These are phyloP conservation scores for Rattus rattus DNA, from an alignment of 2,113 vertebrate genomes.

Conservation along the genomic window DNA sequence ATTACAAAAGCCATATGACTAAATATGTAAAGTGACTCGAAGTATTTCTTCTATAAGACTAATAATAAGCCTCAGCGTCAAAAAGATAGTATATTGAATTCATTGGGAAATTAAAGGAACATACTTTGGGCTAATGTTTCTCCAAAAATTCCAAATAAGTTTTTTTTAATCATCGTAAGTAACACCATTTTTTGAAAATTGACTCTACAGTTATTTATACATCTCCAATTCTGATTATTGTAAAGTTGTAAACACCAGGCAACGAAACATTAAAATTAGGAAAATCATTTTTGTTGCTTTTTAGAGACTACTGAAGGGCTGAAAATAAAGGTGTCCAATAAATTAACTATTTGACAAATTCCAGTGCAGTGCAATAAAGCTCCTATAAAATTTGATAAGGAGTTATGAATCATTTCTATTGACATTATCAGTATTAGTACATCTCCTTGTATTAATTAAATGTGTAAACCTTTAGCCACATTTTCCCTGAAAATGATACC, in stretches of 20 bases:
- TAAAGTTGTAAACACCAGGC: not conserved
- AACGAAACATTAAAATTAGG: not conserved
- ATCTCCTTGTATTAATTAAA: not conserved
- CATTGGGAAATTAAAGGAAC: not conserved
- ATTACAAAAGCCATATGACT: not conserved
- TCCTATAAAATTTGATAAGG: not conserved
- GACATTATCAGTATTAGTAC: not conserved
- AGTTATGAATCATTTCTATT: not conserved
- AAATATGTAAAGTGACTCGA: not conserved
- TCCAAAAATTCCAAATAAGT: not conserved
- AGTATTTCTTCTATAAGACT: not conserved
- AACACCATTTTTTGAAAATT: not conserved
- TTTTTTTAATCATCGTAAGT: not conserved
- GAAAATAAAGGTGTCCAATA: not conserved
- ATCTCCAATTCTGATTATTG: not conserved
- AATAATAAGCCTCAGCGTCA: not conserved
- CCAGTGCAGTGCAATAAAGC: not conserved
- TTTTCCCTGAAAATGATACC: not conserved
- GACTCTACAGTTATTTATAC: not conserved
- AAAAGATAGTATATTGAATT: not conserved
- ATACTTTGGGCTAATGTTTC: not conserved
- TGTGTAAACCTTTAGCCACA: not conserved
- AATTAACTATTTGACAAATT: not conserved
- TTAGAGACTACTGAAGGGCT: not conserved
- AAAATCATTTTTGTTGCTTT: not conserved